A percentile compares a stretch with the other conserved stretches of the same genome.
These are phyloP conservation scores for Myotis planiceps DNA, from an alignment of 2,797 vertebrate genomes.

Conservation along the genomic window DNA sequence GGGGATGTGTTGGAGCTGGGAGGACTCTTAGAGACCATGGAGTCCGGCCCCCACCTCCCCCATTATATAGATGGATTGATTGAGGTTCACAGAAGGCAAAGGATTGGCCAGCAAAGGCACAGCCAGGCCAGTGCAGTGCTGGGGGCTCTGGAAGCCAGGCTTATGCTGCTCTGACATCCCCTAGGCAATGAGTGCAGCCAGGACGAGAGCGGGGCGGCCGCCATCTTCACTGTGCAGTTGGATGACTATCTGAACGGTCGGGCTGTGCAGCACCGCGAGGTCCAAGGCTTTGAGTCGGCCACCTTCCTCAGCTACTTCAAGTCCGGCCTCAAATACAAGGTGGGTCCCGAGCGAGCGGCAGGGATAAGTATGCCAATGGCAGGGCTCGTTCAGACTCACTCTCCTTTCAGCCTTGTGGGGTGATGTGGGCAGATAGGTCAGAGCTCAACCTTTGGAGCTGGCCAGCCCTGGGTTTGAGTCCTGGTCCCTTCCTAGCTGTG, in stretches of 20 bases:
- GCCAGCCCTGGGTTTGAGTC: neutral
- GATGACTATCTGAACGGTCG: conserved; percentile 95
- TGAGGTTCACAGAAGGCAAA: neutral
- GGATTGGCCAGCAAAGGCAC: neutral
- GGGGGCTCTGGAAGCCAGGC: neutral
- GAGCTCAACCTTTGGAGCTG: neutral
- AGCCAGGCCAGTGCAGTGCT: neutral
- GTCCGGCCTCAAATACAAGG: conserved; percentile 97
- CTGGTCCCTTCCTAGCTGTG: neutral
- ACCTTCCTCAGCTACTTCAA: conserved; percentile 98
- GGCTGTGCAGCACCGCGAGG: conserved; percentile 96
- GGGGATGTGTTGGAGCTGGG: neutral
- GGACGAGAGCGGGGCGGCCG: conserved; percentile 96
- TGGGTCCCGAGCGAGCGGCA: conserved; percentile 22
- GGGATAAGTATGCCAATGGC: neutral
- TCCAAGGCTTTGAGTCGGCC: conserved; percentile 95
- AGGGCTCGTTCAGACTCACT: neutral
- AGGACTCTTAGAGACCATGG: neutral
- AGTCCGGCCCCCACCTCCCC: fast-evolving
- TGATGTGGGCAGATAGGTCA: neutral
- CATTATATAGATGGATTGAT: neutral
- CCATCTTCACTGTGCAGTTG: conserved; percentile 98
- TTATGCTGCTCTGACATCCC: neutral
- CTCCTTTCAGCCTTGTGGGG: neutral
- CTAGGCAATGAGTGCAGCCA: conserved; percentile 94